Base-by-base conservation (phyloP, 2,113 vertebrate species). In the Serinus canaria region DNA sequence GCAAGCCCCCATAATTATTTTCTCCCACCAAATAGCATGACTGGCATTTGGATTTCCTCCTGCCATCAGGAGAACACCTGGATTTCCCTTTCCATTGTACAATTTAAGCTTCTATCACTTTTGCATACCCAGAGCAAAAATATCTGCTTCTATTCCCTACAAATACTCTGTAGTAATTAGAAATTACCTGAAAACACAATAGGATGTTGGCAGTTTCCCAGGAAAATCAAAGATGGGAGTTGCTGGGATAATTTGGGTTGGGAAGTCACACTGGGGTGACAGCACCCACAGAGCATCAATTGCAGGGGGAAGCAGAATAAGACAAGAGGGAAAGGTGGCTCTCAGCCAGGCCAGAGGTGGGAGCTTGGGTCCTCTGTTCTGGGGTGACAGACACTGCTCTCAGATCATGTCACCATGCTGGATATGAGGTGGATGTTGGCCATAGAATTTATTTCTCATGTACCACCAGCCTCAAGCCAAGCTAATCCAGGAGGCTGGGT, bases 321-420 rank as follows among this genome's bases (percentile, higher is more conserved):
- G 35, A 37, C 0, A 2, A 23, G n/a, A 59, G 60, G 37, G 28
- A 37, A 59, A 43, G 27, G 44, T 33, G 35, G 11, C 10, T 47
- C n/a, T 30, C 46, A 11, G 46, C 7, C n/a, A 44, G 41, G 5
- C 56, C 63, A 27, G 49, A 47, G 73, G 15, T 3, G 1, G 63
- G 35, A 76, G n/a, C 63, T 47, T 46, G 37, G 24, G 21, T 46
- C 10, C 27, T 41, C 15, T 56, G 37, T 14, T 0, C 1, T 0
- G 14, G 24, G 25, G 63, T 39, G 58, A 35, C 53, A 83, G n/a
- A 46, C 17, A 24, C 1, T 8, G 23, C 0, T 0, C 76, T 72
- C 67, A 63, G 63, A 35, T 47, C 24, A 1, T 41, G 37, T 39
- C 49, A 35, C 21, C 4, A 0, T 37, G 22, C 35, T 77, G 77